These are phyloP conservation scores for Tauraco erythrolophus DNA, from an alignment of 2,113 vertebrate genomes.

Conservation along the genomic window DNA sequence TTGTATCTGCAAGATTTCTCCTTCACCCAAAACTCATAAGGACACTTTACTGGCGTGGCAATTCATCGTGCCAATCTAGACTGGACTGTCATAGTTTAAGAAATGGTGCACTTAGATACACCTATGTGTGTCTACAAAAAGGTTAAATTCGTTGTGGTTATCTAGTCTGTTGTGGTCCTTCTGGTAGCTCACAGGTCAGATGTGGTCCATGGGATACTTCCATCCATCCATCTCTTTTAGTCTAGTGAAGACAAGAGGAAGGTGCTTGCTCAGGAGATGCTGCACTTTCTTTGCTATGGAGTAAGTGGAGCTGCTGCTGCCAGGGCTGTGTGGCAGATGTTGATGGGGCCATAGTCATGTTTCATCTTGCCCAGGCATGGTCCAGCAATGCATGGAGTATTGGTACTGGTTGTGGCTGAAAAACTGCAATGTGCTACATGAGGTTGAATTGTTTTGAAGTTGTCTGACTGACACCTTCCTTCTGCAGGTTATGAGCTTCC, in stretches of 20 bases:
- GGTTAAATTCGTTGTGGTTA: neutral
- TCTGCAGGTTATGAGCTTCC: neutral
- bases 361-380: neutral
- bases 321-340: neutral
- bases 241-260: neutral
- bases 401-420: neutral
- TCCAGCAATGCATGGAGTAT: neutral
- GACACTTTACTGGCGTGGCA: neutral
- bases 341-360: neutral
- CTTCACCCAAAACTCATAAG: neutral
- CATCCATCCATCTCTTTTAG: neutral
- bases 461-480: neutral
- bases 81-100: neutral
- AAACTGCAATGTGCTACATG: neutral
- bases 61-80: neutral
- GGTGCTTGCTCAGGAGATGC: neutral
- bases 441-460: neutral
- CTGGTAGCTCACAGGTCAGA: neutral
- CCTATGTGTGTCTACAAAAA: neutral
- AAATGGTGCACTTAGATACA: neutral
- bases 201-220: neutral
- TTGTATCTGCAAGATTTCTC: neutral
- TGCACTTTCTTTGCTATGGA: neutral
- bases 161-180: neutral
- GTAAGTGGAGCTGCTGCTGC: neutral